Evolutionary conservation across 2,797 vertebrate genomes (phyloP).

Genomic region (Aulostomus chinensis): DNA sequence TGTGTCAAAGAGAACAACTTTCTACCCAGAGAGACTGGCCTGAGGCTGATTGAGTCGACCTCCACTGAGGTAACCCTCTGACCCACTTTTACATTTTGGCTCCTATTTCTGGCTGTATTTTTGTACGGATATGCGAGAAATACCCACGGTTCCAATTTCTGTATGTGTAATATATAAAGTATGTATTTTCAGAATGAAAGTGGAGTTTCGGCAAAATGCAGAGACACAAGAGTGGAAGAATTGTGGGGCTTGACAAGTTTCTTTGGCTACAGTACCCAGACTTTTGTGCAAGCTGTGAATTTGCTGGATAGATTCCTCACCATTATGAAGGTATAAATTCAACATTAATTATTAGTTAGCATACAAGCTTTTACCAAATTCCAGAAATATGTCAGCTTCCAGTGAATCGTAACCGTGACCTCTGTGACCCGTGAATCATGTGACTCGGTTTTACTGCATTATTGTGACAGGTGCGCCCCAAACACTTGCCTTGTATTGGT

Average conservation of each 20-base stretch:
- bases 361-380: no score
- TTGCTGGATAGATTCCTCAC: constrained; percentile 95
- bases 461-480: constrained; percentile 88
- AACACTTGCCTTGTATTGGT: constrained; percentile 94
- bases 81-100: constrained; percentile 12
- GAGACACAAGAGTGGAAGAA: constrained; percentile 92
- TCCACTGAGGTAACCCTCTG: constrained; percentile 82
- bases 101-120: background rate
- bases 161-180: background rate
- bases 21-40: constrained; percentile 89
- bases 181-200: constrained; percentile 80
- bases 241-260: constrained; percentile 95
- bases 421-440: no score
- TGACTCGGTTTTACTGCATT: no score
- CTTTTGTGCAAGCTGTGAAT: constrained; percentile 94
- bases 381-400: no score
- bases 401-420: no score
- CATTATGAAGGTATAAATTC: constrained; percentile 99
- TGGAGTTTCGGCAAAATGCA: constrained; percentile 87
- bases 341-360: no score
- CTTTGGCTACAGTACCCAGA: constrained; percentile 94
- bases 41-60: constrained; percentile 88
- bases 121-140: no score
- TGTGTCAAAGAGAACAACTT: constrained; percentile 87
- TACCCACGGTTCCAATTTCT: background rate